Percentiles rank a stretch among this genome's conserved stretches.
Evolutionary conservation across 2,888 invertebrate species (phyloP).

Genomic region (Lampropteryx suffumata): DNA sequence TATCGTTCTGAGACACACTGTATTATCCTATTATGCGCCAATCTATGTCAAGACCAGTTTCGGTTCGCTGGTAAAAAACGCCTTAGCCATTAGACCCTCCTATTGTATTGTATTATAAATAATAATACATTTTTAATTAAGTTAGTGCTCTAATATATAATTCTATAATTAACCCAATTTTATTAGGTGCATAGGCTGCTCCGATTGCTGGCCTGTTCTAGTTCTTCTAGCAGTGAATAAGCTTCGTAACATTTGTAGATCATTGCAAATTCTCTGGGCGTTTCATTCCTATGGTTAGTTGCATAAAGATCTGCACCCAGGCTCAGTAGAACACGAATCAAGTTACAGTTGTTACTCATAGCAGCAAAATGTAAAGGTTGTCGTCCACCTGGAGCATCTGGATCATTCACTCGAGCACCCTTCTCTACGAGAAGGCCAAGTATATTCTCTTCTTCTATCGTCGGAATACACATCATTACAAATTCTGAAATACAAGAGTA

Average conservation of each 20-base stretch:
- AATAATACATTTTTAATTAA: no score
- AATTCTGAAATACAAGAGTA: constrained; percentile 68
- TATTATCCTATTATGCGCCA: no score
- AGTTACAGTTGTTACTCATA: constrained; percentile 66
- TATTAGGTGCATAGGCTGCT: neutral
- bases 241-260: constrained; percentile 59
- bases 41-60: no score
- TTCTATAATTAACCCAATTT: no score
- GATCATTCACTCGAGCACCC: constrained; percentile 63
- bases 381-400: constrained; percentile 62
- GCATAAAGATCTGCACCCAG: constrained; percentile 60
- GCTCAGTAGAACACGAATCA: constrained; percentile 58
- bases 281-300: constrained; percentile 62
- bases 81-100: no score
- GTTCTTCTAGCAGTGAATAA: constrained; percentile 38
- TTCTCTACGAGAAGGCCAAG: constrained; percentile 59
- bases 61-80: no score
- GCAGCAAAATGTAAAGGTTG: constrained; percentile 79
- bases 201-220: constrained; percentile 33
- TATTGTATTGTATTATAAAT: no score
- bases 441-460: constrained; percentile 58
- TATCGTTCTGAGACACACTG: no score
- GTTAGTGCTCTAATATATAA: no score
- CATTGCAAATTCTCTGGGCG: constrained; percentile 64
- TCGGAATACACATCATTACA: constrained; percentile 65